Conservation (phyloP, 1,140 invertebrate genomes). For the Archivesica marissinica region DNA sequence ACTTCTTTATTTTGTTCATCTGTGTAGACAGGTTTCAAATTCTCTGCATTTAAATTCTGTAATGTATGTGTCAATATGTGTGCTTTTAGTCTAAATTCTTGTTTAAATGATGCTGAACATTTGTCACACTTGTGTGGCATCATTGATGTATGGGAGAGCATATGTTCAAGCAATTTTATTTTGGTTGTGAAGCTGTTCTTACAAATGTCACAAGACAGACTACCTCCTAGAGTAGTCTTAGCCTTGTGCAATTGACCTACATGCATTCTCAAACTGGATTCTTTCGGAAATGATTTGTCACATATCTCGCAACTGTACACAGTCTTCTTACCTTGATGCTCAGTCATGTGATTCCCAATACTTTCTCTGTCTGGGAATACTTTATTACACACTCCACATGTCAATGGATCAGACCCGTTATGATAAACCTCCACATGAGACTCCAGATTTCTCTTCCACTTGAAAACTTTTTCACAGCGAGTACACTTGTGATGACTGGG, state of each 20-base stretch:
- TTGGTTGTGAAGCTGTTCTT: constrained; percentile 26
- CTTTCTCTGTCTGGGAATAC: constrained; percentile 35
- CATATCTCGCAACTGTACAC: background rate
- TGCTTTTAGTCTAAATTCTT: constrained; percentile 7
- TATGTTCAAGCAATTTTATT: constrained; percentile 30
- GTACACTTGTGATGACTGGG: constrained; percentile 13
- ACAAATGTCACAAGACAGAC: constrained; percentile 26
- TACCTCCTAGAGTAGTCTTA: background rate
- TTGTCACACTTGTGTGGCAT: constrained; percentile 26
- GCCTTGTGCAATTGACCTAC: background rate
- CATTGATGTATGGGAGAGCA: constrained; percentile 43
- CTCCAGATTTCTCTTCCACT: constrained; percentile 29
- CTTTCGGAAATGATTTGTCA: constrained; percentile 10
- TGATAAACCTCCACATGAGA: constrained; percentile 22
- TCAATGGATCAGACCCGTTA: constrained; percentile 1
- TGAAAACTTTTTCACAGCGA: constrained; percentile 20
- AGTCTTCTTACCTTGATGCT: background rate
- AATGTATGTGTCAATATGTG: constrained; percentile 23
- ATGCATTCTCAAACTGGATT: constrained; percentile 1
- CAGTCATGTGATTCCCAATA: constrained; percentile 25
- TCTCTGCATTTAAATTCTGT: background rate
- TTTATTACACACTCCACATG: constrained; percentile 48
- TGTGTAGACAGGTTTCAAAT: background rate
- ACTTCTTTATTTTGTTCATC: background rate
- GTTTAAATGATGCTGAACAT: constrained; percentile 28